phyloP scores from a whole-genome alignment of 2,888 invertebrate species.

The Chalcosyrphus nemorum region DNA sequence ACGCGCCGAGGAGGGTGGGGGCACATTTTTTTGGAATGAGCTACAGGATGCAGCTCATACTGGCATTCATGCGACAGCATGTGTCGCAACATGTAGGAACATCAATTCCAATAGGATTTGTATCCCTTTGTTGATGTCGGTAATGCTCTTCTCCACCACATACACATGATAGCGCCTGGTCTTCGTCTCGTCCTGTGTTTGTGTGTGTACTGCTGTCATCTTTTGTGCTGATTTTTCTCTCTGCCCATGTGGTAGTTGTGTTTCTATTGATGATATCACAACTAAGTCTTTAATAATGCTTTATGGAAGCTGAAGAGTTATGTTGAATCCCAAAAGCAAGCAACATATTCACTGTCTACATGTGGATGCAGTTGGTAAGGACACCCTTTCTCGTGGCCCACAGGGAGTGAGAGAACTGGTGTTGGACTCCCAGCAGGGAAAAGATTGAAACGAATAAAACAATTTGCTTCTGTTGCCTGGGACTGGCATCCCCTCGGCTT shows the following conservation, averaged over 20 bases:
- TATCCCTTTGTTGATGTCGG: slow-evolving; percentile 72
- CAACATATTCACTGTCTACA: slow-evolving; percentile 23
- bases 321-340: slow-evolving; percentile 67
- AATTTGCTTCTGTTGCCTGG: slow-evolving; percentile 38
- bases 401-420: slow-evolving; percentile 8
- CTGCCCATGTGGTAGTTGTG: slow-evolving; percentile 54
- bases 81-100: slow-evolving; percentile 70
- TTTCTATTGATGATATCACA: slow-evolving; percentile 65
- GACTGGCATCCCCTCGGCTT: neutral
- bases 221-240: slow-evolving; percentile 48
- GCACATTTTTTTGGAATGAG: slow-evolving; percentile 13
- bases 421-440: slow-evolving; percentile 25
- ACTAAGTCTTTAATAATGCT: slow-evolving; percentile 71
- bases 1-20: neutral
- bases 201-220: slow-evolving; percentile 26
- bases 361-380: slow-evolving; percentile 1
- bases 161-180: slow-evolving; percentile 9
- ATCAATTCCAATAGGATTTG: slow-evolving; percentile 72
- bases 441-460: slow-evolving; percentile 52
- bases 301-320: slow-evolving; percentile 59
- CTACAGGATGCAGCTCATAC: slow-evolving; percentile 16
- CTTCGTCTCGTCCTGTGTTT: slow-evolving; percentile 6
- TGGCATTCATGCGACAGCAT: slow-evolving; percentile 50
- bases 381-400: neutral
- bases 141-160: slow-evolving; percentile 44